These are phyloP conservation scores for Hirtodrosophila histrioides DNA, from an alignment of 2,888 invertebrate genomes.

Conservation along the genomic window DNA sequence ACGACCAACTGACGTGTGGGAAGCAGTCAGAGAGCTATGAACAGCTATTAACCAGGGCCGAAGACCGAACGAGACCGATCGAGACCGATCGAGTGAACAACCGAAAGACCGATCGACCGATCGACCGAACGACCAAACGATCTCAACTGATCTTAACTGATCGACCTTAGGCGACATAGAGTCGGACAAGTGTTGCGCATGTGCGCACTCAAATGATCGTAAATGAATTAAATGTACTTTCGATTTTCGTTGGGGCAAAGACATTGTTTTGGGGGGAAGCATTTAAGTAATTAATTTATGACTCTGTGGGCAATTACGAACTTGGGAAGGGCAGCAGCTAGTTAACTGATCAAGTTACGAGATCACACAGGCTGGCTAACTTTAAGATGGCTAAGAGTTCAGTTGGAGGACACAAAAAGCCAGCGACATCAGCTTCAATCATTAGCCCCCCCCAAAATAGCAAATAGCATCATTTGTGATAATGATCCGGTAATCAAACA, in stretches of 20 bases:
- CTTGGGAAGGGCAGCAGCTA: conserved; percentile 20
- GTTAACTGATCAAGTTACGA: conserved; percentile 46
- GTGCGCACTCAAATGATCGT: conserved; percentile 53
- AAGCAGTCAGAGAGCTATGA: background rate
- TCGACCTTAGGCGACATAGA: conserved; percentile 40
- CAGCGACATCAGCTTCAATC: conserved; percentile 42
- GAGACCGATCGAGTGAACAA: too few species aligned
- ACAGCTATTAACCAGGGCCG: conserved; percentile 21
- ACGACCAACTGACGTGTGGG: too few species aligned
- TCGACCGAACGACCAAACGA: background rate
- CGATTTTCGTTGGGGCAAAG: conserved; percentile 48
- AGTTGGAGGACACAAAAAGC: background rate
- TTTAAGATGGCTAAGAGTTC: conserved; percentile 21
- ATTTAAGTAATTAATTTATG: conserved; percentile 69
- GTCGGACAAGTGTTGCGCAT: conserved; percentile 27
- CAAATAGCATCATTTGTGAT: conserved; percentile 63
- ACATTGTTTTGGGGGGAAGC: conserved; percentile 7
- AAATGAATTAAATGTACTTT: conserved; percentile 71
- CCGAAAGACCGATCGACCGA: conserved; percentile 19
- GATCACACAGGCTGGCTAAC: conserved; percentile 11
- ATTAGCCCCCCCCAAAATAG: conserved; percentile 27
- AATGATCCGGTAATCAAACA: conserved; percentile 73
- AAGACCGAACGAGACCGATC: conserved; percentile 23
- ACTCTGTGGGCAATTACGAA: conserved; percentile 58
- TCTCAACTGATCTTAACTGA: conserved; percentile 1